Conservation (phyloP, 2,113 vertebrate species). For the Bubo bubo region DNA sequence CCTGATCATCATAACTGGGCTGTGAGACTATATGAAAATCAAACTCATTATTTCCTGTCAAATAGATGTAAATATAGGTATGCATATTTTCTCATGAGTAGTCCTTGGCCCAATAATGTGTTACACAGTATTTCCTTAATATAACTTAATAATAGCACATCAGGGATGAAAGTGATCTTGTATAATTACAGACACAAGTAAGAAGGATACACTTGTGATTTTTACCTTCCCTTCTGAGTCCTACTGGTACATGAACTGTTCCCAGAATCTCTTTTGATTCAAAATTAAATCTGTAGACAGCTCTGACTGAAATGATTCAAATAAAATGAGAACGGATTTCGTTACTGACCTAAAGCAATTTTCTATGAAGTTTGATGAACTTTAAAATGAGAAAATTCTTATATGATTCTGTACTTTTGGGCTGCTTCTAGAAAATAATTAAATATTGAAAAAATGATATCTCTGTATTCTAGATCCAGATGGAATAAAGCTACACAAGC, state of each 20-base stretch:
- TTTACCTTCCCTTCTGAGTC: not conserved
- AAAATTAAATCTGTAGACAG: not conserved
- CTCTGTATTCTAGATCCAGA: not conserved
- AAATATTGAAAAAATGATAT: not conserved
- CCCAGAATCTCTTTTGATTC: not conserved
- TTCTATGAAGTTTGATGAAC: not conserved
- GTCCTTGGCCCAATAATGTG: not conserved
- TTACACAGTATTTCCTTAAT: not conserved
- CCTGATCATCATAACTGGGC: not conserved
- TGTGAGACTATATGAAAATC: not conserved
- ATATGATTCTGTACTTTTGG: not conserved
- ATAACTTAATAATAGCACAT: not conserved
- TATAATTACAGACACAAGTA: not conserved
- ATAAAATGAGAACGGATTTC: not conserved
- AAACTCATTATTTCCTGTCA: not conserved
- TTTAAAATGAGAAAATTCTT: not conserved
- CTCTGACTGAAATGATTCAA: not conserved
- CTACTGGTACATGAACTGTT: not conserved
- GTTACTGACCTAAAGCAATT: not conserved
- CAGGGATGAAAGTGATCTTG: not conserved
- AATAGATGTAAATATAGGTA: not conserved
- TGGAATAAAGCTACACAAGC: not conserved
- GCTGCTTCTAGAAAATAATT: not conserved
- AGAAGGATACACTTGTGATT: not conserved
- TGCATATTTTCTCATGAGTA: fast-evolving